phyloP scores from a whole-genome alignment of 2,113 vertebrate genomes.

The Triplophysa dalaica region DNA sequence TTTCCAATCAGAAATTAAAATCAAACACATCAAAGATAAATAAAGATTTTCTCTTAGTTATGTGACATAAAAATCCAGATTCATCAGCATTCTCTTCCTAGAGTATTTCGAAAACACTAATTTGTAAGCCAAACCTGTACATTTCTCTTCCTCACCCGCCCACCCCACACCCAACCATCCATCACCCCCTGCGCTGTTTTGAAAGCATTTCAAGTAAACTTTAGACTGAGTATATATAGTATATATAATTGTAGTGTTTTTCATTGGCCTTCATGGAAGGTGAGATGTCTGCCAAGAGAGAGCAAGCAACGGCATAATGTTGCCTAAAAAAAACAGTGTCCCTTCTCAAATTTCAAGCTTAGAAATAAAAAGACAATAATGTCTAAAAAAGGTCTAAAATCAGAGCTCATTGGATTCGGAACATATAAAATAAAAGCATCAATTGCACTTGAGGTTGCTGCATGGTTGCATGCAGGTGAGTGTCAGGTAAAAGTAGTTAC shows the following conservation, averaged over 20 bases:
- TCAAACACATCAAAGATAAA: constrained; percentile 57
- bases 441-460: not conserved
- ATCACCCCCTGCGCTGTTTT: not conserved
- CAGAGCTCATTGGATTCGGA: not conserved
- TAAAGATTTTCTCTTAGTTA: constrained; percentile 54
- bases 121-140: not conserved
- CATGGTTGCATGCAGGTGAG: not conserved
- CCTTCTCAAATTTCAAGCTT: constrained; percentile 12
- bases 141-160: not conserved
- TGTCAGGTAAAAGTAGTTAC: not conserved
- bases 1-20: constrained; percentile 42
- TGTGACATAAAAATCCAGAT: not conserved
- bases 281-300: constrained; percentile 65
- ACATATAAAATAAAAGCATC: not conserved
- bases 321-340: not conserved
- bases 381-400: not conserved
- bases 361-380: not conserved
- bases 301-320: not conserved
- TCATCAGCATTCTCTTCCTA: constrained; percentile 11
- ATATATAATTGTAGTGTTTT: constrained; percentile 61
- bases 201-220: constrained; percentile 66
- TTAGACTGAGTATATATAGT: not conserved
- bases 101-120: constrained; percentile 44
- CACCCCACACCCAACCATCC: no score
- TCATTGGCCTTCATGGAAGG: constrained; percentile 76